phyloP scores from a whole-genome alignment of 1,140 invertebrate genomes.

The Solenopsis invicta region DNA sequence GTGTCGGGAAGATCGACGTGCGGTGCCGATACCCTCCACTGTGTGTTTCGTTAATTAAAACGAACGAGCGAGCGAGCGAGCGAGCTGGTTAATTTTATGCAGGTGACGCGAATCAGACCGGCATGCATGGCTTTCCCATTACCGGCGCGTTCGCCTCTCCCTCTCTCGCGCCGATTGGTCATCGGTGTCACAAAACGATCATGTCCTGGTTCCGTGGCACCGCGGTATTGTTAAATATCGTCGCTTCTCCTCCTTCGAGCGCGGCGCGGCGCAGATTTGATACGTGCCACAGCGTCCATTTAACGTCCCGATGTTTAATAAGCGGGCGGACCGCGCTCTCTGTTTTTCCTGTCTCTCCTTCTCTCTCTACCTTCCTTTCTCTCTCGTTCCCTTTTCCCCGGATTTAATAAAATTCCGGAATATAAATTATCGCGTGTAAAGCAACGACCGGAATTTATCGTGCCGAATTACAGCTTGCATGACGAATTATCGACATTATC shows the following conservation, averaged over 20 bases:
- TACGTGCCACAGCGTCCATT: constrained; percentile 40
- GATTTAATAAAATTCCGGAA: constrained; percentile 64
- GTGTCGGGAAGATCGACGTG: constrained; percentile 75
- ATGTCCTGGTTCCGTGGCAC: constrained; percentile 71
- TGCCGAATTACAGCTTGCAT: constrained; percentile 58
- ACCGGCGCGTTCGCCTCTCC: constrained; percentile 75
- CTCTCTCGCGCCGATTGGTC: constrained; percentile 76
- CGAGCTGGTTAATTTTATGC: constrained; percentile 86
- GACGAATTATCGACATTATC: constrained; percentile 65
- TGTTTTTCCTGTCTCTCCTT: not conserved
- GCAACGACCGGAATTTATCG: constrained; percentile 58
- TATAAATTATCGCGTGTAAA: constrained; percentile 62
- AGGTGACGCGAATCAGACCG: constrained; percentile 81
- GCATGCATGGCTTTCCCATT: constrained; percentile 86
- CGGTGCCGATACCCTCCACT: constrained; percentile 77
- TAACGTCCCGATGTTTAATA: constrained; percentile 58
- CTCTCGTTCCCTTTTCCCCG: not conserved
- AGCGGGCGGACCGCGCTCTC: constrained; percentile 34
- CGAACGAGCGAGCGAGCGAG: constrained; percentile 78
- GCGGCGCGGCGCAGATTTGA: constrained; percentile 27
- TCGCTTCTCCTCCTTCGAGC: constrained; percentile 62
- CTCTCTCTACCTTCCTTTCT: constrained; percentile 17
- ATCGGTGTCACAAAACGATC: constrained; percentile 78
- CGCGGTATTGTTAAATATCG: constrained; percentile 72
- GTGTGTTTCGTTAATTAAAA: constrained; percentile 87